Evolutionary conservation across 2,888 invertebrate genomes (phyloP), one percentile per base, ranked within the genome.

Genomic region (Pyrrhosoma nymphula): DNA sequence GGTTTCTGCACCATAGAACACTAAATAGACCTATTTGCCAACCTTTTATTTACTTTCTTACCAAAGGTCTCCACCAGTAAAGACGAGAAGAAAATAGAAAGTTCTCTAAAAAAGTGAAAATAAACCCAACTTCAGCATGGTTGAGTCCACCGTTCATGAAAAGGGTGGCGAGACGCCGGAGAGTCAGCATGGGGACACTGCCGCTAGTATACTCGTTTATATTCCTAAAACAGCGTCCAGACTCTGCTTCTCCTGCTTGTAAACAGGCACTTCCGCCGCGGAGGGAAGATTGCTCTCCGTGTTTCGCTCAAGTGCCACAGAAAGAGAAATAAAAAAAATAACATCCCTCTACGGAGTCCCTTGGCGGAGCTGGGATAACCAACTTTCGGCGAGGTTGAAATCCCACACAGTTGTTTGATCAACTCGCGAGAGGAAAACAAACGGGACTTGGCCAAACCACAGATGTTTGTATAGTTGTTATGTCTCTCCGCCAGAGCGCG

Each of bases 381-480:
- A 26, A 82, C 35, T 82, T 82, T 82, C 14, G 82, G 82, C 16
- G 35, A 35, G 82, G 82, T 35, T 35, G 82, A 82, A 82, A 82
- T 82, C 82, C 82, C 35, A 30, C 60, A 82, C 82, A 82, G 82
- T 82, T 82, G 82, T 82, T 82, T 82, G 82, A 82, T n/a, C 35
- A 82, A 82, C 82, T 82, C 82, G 82, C 47, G 47, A 47, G 8
- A 6, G 35, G 60, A 6, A 26, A 82, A 82, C 82, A 82, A 35
- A 35, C 82, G 82, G 82, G 82, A 82, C 82, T 82, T 82, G 82
- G 82, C 35, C 47, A 35, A 82, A 82, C 82, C 82, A 82, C 82
- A 82, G 30, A 82, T 82, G 82, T 82, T 82, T 82, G 82, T 82
- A 82, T 35, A 82, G 82, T 82, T 82, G 82, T 82, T 82, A 82